Conservation (phyloP, 2,113 vertebrate species). For the Cardinalis cardinalis region DNA sequence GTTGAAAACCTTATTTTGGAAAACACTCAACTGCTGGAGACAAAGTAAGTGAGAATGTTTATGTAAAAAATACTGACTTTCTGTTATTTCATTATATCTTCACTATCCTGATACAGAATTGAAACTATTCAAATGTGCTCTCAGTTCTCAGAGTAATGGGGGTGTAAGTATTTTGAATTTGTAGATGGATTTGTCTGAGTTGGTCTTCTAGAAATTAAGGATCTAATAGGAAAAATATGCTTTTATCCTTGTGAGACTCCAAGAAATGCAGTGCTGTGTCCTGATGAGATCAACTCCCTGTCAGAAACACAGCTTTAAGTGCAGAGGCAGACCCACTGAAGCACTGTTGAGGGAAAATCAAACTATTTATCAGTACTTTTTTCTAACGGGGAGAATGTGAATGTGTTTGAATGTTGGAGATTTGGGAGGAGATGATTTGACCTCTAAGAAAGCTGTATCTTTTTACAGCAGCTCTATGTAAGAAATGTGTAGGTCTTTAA, state of each 20-base stretch:
- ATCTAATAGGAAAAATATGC: not conserved
- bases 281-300: not conserved
- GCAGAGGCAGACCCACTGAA: not conserved
- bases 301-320: not conserved
- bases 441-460: not conserved
- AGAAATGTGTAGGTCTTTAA: not conserved
- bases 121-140: not conserved
- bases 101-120: not conserved
- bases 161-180: not conserved
- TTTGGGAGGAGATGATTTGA: not conserved
- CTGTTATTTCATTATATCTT: not conserved
- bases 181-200: not conserved
- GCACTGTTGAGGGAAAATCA: not conserved
- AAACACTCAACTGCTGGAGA: constrained; percentile 94
- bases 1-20: constrained; percentile 98
- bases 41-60: constrained; percentile 82
- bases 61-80: not conserved
- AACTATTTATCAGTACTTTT: not conserved
- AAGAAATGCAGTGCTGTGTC: not conserved
- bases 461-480: not conserved
- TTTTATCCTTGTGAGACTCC: not conserved
- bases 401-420: not conserved
- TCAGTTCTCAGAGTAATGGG: not conserved
- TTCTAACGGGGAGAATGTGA: not conserved
- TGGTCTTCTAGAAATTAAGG: not conserved